These are phyloP conservation scores for Euborellia annulipes DNA, from an alignment of 1,140 invertebrate genomes.

Conservation along the genomic window DNA sequence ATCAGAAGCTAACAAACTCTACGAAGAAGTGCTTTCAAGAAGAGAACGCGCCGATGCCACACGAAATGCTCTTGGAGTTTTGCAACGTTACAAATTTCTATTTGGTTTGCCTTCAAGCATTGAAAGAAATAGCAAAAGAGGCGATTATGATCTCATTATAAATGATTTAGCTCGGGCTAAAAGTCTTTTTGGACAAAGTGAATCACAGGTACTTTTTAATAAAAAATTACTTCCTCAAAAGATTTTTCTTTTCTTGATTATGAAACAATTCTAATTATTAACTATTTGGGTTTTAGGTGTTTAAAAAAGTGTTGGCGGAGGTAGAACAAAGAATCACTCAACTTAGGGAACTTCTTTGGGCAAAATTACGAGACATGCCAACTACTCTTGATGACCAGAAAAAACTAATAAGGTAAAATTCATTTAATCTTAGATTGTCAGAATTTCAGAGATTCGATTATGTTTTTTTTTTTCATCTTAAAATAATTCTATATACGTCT, in stretches of 20 bases:
- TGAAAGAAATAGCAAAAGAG: slow-evolving; percentile 81
- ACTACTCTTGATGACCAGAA: slow-evolving; percentile 86
- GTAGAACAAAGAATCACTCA: slow-evolving; percentile 75
- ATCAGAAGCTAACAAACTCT: slow-evolving; percentile 79
- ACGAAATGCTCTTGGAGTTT: slow-evolving; percentile 79
- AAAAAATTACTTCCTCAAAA: too few relatives aligned
- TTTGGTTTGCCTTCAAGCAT: slow-evolving; percentile 91
- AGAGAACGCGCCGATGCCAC: slow-evolving; percentile 93
- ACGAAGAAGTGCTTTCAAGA: slow-evolving; percentile 81
- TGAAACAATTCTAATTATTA: too few relatives aligned
- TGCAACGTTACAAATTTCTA: slow-evolving; percentile 80
- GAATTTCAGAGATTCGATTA: too few relatives aligned
- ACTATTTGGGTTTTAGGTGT: slow-evolving; percentile 37
- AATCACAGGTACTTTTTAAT: neutral
- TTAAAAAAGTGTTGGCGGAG: slow-evolving; percentile 73
- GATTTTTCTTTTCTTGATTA: too few relatives aligned
- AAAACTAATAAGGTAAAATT: slow-evolving; percentile 68
- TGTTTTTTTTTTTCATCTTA: too few relatives aligned
- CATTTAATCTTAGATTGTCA: too few relatives aligned
- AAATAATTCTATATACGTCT: too few relatives aligned
- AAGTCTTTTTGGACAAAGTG: slow-evolving; percentile 88
- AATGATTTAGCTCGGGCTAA: slow-evolving; percentile 95
- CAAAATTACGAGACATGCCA: slow-evolving; percentile 75
- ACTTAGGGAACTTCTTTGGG: slow-evolving; percentile 62
- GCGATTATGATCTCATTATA: slow-evolving; percentile 93